These are phyloP conservation scores for Urechis unicinctus DNA, from an alignment of 2,888 invertebrate species.

Conservation along the genomic window DNA sequence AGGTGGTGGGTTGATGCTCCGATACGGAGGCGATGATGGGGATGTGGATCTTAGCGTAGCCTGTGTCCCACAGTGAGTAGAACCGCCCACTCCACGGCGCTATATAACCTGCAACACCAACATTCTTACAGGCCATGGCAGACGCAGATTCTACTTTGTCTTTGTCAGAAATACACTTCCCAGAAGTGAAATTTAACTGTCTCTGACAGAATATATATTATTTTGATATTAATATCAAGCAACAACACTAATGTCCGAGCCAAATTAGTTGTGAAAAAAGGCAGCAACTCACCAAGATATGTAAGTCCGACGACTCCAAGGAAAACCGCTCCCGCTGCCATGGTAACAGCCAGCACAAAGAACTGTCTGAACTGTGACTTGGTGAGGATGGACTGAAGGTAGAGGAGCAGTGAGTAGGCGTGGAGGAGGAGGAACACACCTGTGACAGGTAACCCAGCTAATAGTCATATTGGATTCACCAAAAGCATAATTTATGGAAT, in stretches of 20 bases:
- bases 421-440: constrained; percentile 93
- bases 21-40: constrained; percentile 99
- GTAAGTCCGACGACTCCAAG: constrained; percentile 81
- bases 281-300: constrained; percentile 65
- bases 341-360: constrained; percentile 66
- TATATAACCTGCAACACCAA: constrained; percentile 62
- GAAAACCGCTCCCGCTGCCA: constrained; percentile 76
- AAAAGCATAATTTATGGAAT: neutral
- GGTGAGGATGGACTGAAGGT: constrained; percentile 78
- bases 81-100: constrained; percentile 97
- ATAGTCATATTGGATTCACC: neutral
- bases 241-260: no score
- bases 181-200: no score
- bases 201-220: no score
- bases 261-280: no score
- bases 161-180: neutral
- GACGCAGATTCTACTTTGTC: neutral
- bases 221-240: no score
- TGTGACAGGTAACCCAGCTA: constrained; percentile 49
- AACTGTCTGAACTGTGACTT: constrained; percentile 84
- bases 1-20: constrained; percentile 98
- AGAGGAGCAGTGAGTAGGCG: constrained; percentile 78
- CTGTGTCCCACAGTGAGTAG: constrained; percentile 98
- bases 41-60: constrained; percentile 98
- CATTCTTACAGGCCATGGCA: neutral